Evolutionary conservation across 2,797 vertebrate species (phyloP), one percentile per base, ranked within the genome.

Genomic region (Trachurus trachurus): DNA sequence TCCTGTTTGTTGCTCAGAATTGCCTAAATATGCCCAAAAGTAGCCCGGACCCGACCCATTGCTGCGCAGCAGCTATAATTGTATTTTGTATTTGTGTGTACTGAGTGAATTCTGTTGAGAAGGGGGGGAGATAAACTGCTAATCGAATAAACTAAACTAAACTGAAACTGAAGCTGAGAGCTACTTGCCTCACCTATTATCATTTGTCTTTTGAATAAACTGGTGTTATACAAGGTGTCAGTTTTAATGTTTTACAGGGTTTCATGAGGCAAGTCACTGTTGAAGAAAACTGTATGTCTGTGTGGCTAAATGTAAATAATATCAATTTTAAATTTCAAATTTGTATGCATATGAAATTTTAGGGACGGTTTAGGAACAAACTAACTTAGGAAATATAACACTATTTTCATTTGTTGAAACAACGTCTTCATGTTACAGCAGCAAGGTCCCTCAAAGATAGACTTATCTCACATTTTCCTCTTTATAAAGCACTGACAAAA

Each of bases 401-500:
- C 59, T 29, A 15, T 52, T 68, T 47, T 3, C 6, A 73, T 19
- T 19, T 70, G 34, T 4, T 58, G 40, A 65, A 71, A 78, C 15
- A 16, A 64, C 34, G 76, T 76, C 21, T 63, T 17, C 45, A 19
- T 42, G 65, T 82, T 70, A 42, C 64, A 61, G 34, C 53, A 68
- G 42, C 17, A 11, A 39, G 40, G 49, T 74, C 61, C 34, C 70
- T 61, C 31, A 63, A 64, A 73, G 39, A 70, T 10, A 37, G 11
- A 0, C 22, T 45, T 21, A 66, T 47, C 10, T 6, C n/a, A 52
- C 6, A 40, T 29, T 54, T 63, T 61, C 40, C 31, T 45, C n/a
- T 57, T 64, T 19, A 45, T 56, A 26, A 72, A 21, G 16, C n/a
- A 29, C 19, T 12, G 10, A 29, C 29, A 62, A 63, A 76, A 63